Evolutionary conservation across 2,113 vertebrate genomes (phyloP).

Genomic region (Urocitellus parryii): DNA sequence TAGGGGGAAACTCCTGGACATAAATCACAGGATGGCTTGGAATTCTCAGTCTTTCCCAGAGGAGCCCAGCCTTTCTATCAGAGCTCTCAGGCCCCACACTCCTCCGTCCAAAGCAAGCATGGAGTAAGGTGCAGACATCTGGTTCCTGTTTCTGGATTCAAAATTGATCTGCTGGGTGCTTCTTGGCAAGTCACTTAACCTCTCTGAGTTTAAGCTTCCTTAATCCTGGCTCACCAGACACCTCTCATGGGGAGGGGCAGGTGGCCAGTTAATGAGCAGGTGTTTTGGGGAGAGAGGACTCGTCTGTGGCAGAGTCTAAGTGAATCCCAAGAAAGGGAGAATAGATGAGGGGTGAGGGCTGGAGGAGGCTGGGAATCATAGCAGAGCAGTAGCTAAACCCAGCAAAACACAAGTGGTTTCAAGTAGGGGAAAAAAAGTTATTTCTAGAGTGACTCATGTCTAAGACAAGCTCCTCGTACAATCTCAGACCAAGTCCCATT

Average conservation of each 20-base stretch:
- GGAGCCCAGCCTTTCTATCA: slow-evolving; percentile 40
- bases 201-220: slow-evolving; percentile 81
- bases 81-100: slow-evolving; percentile 46
- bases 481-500: neutral
- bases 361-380: neutral
- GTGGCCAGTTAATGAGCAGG: slow-evolving; percentile 78
- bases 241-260: slow-evolving; percentile 62
- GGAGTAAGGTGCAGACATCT: slow-evolving; percentile 79
- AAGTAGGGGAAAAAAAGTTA: neutral
- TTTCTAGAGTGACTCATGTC: neutral
- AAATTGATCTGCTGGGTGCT: slow-evolving; percentile 84
- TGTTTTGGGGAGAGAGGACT: slow-evolving; percentile 48
- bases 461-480: neutral
- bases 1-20: neutral
- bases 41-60: slow-evolving; percentile 52
- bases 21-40: slow-evolving; percentile 60
- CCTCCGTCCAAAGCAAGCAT: slow-evolving; percentile 73
- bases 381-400: slow-evolving; percentile 60
- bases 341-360: neutral
- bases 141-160: slow-evolving; percentile 81
- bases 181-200: slow-evolving; percentile 82
- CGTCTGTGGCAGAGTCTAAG: slow-evolving; percentile 16
- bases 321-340: slow-evolving; percentile 26
- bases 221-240: slow-evolving; percentile 76
- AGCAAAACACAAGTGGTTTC: neutral